Evolutionary conservation across 2,797 vertebrate species (phyloP).

Genomic region (Darevskia mixta): DNA sequence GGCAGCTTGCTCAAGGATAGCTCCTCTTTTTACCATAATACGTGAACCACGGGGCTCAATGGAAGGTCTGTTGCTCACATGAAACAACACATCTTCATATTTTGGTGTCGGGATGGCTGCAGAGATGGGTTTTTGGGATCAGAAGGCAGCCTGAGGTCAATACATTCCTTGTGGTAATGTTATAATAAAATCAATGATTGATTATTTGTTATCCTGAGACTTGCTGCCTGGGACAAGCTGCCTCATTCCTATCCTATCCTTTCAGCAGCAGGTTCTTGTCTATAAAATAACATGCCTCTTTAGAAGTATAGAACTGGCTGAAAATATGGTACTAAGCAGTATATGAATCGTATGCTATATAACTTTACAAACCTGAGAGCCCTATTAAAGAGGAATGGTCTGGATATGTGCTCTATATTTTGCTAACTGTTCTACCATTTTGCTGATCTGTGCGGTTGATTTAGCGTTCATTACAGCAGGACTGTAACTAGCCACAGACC

Average conservation of each 20-base stretch:
- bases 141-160: not conserved
- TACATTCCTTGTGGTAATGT: not conserved
- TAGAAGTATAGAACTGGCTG: no score
- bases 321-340: not conserved
- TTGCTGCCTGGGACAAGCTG: not conserved
- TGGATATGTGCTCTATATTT: not conserved
- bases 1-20: not conserved
- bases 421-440: not conserved
- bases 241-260: not conserved
- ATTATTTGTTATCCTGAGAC: no score
- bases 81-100: not conserved
- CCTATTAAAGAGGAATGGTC: no score
- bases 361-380: not conserved
- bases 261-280: not conserved
- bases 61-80: not conserved
- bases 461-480: not conserved
- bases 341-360: no score
- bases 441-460: not conserved
- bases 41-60: not conserved
- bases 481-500: no score
- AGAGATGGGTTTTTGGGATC: no score
- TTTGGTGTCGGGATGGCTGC: not conserved
- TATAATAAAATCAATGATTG: not conserved
- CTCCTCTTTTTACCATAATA: not conserved
- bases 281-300: not conserved